Evolutionary conservation across 2,888 invertebrate genomes (phyloP), one percentile per base, ranked within the genome.

Genomic region (Drosophila neutralis): DNA sequence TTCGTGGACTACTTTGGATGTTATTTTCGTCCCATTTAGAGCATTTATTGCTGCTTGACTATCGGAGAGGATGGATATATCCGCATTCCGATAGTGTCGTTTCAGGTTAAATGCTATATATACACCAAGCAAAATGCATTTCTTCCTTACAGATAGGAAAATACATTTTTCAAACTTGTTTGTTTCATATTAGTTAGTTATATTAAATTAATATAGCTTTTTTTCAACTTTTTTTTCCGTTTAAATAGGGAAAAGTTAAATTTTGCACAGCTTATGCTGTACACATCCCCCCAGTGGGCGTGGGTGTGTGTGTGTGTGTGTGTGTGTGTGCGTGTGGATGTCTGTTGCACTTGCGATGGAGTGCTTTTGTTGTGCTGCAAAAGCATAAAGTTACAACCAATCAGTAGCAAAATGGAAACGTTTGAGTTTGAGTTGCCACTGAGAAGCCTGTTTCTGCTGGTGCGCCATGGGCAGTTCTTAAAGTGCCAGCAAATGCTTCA

Each of bases 251-350:
- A 42, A 42, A 13, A 13, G 13, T 21, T 21, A 21, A 42, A 21
- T 45, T 45, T 45, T 3, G 6, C 21, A 36, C 15, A 21, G 7
- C 27, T 24, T 29, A 27, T 40, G n/a, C 13, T 42, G 57, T 18
- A 7, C 15, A 21, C 48, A 48, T 27, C 21, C 13, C 21, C 13
- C 13, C 40, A 40, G n/a, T 10, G 18, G 7, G 21, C n/a, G n/a
- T 21, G 27, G 27, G 8, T 27, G 7, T 60, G 52, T 58, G 42
- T 15, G 36, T 33, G 21, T 63, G 52, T 33, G 57, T 33, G 48
- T 29, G 2, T 61, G 57, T 58, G 53, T 15, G 36, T 33, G 21
- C 24, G 56, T 31, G 56, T 27, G 38, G 31, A 61, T 58, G 49
- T 45, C 36, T 18, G 40, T 48, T n/a, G 27, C 31, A 45, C 45